Evolutionary conservation across 2,888 invertebrate genomes (phyloP), one percentile per base, ranked within the genome.

Genomic region (Eupithecia centaureata): DNA sequence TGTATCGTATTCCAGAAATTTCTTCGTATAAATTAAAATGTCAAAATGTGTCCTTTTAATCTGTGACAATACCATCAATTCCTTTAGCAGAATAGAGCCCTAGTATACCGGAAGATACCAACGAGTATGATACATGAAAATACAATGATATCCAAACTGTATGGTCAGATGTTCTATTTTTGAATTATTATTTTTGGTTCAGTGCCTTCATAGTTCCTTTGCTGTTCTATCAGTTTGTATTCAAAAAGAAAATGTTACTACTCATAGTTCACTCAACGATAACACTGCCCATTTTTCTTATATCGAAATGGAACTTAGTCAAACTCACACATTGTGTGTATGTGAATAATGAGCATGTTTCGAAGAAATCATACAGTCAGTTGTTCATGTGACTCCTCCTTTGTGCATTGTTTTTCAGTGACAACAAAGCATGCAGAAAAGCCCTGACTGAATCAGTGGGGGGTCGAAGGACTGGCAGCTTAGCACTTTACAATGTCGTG

Each of bases 351-450:
- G 3, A n/a, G n/a, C 1, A 42, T 18, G 18, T 10, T 42, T 42
- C 18, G 8, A 8, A 7, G n/a, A n/a, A 35, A 35, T 35, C 35
- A 13, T n/a, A n/a, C 3, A n/a, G n/a, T 7, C 18, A 4, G 47
- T 3, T 22, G 8, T 47, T 47, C 22, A 7, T 22, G 10, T 47
- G 22, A 22, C 10, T 22, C 10, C 10, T 22, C 22, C 22, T 47
- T 47, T 18, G 3, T 38, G 22, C 22, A 47, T 47, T 18, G 42
- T 47, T 47, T 47, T 22, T 47, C 18, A 22, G 47, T 18, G 12
- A 47, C 5, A 47, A 61, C 56, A 42, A 30, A 32, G 32, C 27
- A 60, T 42, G 59, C 22, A 60, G 28, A 63, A 22, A 51, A 32
- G 1, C 47, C 27, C 52, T 52, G 51, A 51, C 22, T 51, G 52